Base-by-base conservation (phyloP, 2,888 invertebrate species). In the Oscheius onirici region DNA sequence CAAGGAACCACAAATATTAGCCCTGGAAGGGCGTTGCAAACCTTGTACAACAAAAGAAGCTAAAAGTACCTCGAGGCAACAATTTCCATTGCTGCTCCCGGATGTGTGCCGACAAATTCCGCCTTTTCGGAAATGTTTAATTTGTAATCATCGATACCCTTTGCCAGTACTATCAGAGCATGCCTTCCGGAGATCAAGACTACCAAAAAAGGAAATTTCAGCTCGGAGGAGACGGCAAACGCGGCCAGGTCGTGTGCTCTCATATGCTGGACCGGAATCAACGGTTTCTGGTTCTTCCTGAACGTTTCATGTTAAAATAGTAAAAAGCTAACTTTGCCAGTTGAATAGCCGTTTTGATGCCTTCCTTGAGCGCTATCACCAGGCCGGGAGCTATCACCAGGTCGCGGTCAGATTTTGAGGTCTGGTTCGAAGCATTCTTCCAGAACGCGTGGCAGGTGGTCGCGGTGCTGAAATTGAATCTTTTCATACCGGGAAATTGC, bases 231-330 rank as follows among this genome's bases (percentile, higher is more conserved):
- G 84, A 91, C 85, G 20, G 99, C 89, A 61, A 92, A 92, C 77
- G 91, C 89, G 61, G 93, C 93, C 71, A 99, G 90, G 3, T 97
- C 95, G 90, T 99, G 99, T 1, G 99, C 97, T 90, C 97, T 93
- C 99, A 99, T 99, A 85, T 99, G 99, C 90, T 99, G 97, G 72
- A 99, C 92, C 0, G 97, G 95, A 87, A 99, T 93, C 76, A 97
- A 89, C 0, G 95, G 95, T 58, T 78, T 69, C 11, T 71, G 52
- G 43, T 70, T 66, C 6, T 20, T 28, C 44, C 82, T 80, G 34
- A 8, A 34, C n/a, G n/a, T n/a, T n/a, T n/a, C n/a, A n/a, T n/a
- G n/a, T n/a, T n/a, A 15, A 80, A 60, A 24, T 26, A 43, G 15
- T 28, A 57, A 34, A 57, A 44, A 60, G 54, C 51, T 20, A 49